Evolutionary conservation across 2,888 invertebrate species (phyloP).

Genomic region (Drosophila subsilvestris): DNA sequence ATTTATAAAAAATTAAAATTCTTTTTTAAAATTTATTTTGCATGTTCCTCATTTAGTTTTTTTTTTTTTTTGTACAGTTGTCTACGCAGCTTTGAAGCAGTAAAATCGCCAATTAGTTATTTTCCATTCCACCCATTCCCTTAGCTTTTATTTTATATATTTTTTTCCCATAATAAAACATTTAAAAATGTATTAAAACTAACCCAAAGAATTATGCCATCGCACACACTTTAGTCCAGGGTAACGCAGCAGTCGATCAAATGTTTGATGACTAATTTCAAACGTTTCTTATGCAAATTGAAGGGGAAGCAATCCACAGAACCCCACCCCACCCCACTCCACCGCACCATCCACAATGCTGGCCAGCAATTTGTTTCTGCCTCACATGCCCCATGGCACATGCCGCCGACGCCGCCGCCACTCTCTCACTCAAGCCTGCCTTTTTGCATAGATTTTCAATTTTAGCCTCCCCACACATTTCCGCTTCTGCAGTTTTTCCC

Average conservation of each 20-base stretch:
- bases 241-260: neutral
- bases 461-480: constrained; percentile 16
- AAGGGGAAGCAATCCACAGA: neutral
- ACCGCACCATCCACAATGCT: constrained; percentile 18
- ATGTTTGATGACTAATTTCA: constrained; percentile 2
- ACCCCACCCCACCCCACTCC: neutral
- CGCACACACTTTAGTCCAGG: too few relatives aligned
- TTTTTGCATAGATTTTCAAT: constrained; percentile 50
- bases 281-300: constrained; percentile 30
- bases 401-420: neutral
- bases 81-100: too few relatives aligned
- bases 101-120: too few relatives aligned
- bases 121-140: too few relatives aligned
- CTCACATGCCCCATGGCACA: neutral
- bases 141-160: too few relatives aligned
- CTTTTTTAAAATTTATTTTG: too few relatives aligned
- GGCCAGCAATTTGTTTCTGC: constrained; percentile 13
- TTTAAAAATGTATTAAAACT: too few relatives aligned
- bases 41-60: too few relatives aligned
- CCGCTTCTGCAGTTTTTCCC: constrained; percentile 10
- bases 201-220: neutral
- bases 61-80: too few relatives aligned
- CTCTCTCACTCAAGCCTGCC: neutral
- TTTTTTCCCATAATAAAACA: too few relatives aligned
- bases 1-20: too few relatives aligned